These are phyloP conservation scores for Charadrius vociferus DNA, from an alignment of 2,113 vertebrate species.

Conservation along the genomic window DNA sequence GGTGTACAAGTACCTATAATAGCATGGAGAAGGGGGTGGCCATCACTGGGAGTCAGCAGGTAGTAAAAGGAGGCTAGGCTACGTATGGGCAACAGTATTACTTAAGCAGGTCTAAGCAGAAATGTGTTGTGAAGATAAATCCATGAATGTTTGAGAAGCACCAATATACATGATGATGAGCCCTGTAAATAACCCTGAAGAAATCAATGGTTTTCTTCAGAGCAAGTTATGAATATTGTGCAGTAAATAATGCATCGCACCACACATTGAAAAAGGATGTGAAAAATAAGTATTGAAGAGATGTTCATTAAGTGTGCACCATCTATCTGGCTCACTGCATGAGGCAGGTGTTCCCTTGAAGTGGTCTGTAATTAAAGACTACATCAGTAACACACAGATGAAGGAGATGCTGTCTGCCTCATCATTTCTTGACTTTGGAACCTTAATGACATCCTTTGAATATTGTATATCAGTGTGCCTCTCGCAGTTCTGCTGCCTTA, in stretches of 20 bases:
- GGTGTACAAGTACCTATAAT: neutral
- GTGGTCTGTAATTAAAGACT: conserved; percentile 42
- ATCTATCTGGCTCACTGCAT: neutral
- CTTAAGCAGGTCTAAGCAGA: neutral
- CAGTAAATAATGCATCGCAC: conserved; percentile 15
- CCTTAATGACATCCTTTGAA: conserved; percentile 18
- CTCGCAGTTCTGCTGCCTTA: neutral
- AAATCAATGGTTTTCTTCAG: neutral
- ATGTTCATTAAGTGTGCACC: neutral
- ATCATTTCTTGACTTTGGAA: neutral
- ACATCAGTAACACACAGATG: neutral
- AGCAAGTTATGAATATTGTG: neutral
- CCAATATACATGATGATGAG: neutral
- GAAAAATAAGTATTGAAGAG: neutral
- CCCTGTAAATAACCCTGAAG: neutral
- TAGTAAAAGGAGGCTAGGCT: neutral
- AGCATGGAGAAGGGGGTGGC: neutral
- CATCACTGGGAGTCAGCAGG: neutral
- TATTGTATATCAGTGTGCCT: neutral
- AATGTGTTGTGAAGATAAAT: neutral
- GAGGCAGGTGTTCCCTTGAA: conserved; percentile 50
- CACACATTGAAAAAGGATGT: neutral
- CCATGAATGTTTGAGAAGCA: neutral
- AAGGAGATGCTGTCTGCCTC: conserved; percentile 12
- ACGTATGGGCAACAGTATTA: neutral